These are phyloP conservation scores for Bombylius major DNA, from an alignment of 2,888 invertebrate species.

Conservation along the genomic window DNA sequence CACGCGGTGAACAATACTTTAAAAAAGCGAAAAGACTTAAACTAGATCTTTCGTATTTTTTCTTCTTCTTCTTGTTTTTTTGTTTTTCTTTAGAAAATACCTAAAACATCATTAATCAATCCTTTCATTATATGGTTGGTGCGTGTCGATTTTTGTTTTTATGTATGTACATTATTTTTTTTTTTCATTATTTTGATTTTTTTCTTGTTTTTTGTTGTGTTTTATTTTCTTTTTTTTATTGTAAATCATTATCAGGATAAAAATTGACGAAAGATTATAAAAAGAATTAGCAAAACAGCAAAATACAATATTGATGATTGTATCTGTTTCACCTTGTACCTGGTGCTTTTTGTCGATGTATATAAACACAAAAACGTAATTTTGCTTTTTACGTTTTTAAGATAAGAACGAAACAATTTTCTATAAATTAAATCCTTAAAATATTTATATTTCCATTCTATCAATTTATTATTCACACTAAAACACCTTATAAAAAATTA, in stretches of 20 bases:
- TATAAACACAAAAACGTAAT: too few relatives aligned
- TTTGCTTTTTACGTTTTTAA: too few relatives aligned
- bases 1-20: neutral
- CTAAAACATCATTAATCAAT: constrained; percentile 4
- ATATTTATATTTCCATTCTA: too few relatives aligned
- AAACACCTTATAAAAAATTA: too few relatives aligned
- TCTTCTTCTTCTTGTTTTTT: neutral
- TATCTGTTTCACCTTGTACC: too few relatives aligned
- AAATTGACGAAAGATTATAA: neutral
- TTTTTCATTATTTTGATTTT: neutral
- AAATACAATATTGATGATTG: too few relatives aligned
- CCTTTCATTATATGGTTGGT: constrained; percentile 4
- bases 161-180: neutral
- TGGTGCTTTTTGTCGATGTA: too few relatives aligned
- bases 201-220: neutral
- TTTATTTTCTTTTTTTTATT: neutral
- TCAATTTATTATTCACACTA: too few relatives aligned
- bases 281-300: neutral
- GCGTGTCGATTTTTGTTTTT: constrained; percentile 3
- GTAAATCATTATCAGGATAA: neutral
- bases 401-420: too few relatives aligned
- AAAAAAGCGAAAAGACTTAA: neutral
- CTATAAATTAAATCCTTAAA: too few relatives aligned
- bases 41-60: constrained; percentile 1
- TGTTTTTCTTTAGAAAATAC: constrained; percentile 2